Conservation (phyloP, 2,113 vertebrate genomes). For the Amazona guildingii region DNA sequence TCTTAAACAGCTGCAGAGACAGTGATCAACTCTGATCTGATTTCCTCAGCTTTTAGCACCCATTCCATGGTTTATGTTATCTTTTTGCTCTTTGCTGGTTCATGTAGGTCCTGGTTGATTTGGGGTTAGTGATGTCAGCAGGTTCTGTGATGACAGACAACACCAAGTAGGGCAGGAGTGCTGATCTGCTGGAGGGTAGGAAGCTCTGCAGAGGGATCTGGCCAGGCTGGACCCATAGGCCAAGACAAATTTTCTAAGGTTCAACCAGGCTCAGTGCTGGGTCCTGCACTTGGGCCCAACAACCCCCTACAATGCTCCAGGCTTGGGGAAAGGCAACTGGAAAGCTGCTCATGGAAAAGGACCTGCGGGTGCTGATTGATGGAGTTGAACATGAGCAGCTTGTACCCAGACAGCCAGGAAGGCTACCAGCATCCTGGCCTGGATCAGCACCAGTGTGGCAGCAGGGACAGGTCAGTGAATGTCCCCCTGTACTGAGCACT, state of each 20-base stretch:
- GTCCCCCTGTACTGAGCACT: not conserved
- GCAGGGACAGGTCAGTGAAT: not conserved
- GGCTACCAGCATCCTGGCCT: not conserved
- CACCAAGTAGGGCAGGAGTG: not conserved
- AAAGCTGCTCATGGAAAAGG: not conserved
- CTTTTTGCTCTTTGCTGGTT: not conserved
- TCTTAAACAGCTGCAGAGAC: not conserved
- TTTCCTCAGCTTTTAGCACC: slow-evolving; percentile 17
- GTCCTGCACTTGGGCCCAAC: not conserved
- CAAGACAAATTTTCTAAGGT: not conserved
- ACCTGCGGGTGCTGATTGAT: not conserved
- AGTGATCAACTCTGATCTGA: not conserved
- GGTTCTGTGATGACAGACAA: not conserved
- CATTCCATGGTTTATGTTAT: not conserved
- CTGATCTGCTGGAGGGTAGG: not conserved
- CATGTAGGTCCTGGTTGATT: not conserved
- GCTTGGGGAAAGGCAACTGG: not conserved
- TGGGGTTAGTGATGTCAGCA: not conserved
- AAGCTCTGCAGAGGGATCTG: not conserved
- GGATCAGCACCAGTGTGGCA: not conserved
- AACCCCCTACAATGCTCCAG: not conserved
- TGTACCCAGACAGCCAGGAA: too few relatives aligned
- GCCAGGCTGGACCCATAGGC: not conserved
- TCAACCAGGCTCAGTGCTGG: not conserved
- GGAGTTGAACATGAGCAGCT: not conserved